These are phyloP conservation scores for Dendropsophus ebraccatus DNA, from an alignment of 2,113 vertebrate genomes.

Conservation along the genomic window DNA sequence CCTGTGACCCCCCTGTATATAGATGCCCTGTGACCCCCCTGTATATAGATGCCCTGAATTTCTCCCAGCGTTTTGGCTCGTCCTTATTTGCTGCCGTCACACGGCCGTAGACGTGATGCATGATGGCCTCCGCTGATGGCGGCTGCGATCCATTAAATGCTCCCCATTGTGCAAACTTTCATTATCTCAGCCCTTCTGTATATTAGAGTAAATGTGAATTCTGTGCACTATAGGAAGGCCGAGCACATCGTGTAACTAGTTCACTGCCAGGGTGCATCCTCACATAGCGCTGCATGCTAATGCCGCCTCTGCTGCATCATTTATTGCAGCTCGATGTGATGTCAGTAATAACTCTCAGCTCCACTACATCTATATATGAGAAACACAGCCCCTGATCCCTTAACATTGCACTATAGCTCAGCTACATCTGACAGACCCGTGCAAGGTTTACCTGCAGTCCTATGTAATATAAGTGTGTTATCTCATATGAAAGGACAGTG, in stretches of 20 bases:
- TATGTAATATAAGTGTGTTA: background rate
- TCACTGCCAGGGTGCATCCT: background rate
- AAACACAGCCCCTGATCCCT: too few species aligned
- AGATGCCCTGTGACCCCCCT: too few species aligned
- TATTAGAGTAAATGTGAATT: background rate
- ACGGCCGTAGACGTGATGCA: background rate
- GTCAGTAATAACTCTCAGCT: background rate
- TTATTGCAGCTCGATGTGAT: too few species aligned
- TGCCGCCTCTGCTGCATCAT: too few species aligned
- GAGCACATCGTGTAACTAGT: background rate
- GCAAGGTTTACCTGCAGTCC: background rate
- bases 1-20: too few species aligned
- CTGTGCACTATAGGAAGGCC: background rate
- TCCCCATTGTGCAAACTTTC: conserved; percentile 21
- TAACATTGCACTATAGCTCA: too few species aligned
- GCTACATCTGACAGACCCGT: background rate
- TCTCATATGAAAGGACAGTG: background rate
- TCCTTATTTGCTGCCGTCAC: background rate
- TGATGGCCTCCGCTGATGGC: conserved; percentile 8
- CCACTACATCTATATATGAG: background rate
- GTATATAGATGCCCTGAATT: too few species aligned
- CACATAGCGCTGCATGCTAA: background rate
- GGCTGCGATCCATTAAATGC: conserved; percentile 21
- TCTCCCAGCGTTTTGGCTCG: too few species aligned
- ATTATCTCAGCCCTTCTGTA: conserved; percentile 17